Percentiles rank a stretch among this genome's conserved stretches.
phyloP scores from a whole-genome alignment of 2,113 vertebrate genomes.

The Psittacus erithacus region DNA sequence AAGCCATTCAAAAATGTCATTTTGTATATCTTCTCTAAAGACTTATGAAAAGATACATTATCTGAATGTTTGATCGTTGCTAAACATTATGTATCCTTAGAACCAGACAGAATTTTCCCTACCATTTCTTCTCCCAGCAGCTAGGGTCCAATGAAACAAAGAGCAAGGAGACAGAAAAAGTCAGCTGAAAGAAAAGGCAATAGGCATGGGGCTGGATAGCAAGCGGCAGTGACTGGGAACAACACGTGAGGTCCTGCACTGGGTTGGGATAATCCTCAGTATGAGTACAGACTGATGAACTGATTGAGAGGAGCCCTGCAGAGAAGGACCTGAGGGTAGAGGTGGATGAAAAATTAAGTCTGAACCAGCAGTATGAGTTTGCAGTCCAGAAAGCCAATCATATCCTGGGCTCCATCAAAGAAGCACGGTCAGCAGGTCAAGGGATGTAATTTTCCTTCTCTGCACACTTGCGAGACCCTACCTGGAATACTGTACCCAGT shows the following conservation, averaged over 20 bases:
- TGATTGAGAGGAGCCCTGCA: not conserved
- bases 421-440: not conserved
- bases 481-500: not conserved
- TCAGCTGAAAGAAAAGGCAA: not conserved
- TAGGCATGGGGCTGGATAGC: not conserved
- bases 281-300: not conserved
- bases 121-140: not conserved
- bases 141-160: not conserved
- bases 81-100: not conserved
- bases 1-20: not conserved
- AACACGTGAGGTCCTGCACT: not conserved
- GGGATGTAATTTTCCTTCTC: not conserved
- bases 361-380: accelerated
- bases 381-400: not conserved
- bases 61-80: not conserved
- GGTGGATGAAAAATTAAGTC: not conserved
- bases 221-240: not conserved
- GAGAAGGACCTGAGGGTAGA: not conserved
- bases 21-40: not conserved
- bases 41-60: not conserved
- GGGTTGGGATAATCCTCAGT: accelerated
- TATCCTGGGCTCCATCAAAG: not conserved
- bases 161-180: not conserved
- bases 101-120: not conserved
- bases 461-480: accelerated